Evolutionary conservation across 2,113 vertebrate species (phyloP).

Genomic region (Sinocyclocheilus anophthalmus): DNA sequence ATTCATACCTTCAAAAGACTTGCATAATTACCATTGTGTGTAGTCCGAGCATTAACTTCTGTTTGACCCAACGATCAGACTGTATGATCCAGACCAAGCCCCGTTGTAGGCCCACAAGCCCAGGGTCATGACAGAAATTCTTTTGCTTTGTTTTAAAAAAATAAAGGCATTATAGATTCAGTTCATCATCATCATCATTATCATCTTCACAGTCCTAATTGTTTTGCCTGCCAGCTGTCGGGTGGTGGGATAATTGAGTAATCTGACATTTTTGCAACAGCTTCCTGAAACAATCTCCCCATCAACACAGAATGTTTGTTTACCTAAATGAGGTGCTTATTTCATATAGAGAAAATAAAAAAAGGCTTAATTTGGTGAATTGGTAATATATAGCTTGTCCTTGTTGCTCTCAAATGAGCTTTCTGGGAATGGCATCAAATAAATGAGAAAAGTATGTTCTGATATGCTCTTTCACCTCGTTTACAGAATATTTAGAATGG

Average conservation of each 20-base stretch:
- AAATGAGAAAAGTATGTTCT: not conserved
- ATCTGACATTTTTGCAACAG: conserved; percentile 75
- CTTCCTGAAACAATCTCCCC: conserved; percentile 64
- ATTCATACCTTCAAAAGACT: not conserved
- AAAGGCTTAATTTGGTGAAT: conserved; percentile 16
- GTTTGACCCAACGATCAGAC: not conserved
- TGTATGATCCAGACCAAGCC: not conserved
- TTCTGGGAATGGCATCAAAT: conserved; percentile 16
- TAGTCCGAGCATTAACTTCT: not conserved
- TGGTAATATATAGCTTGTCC: conserved; percentile 27
- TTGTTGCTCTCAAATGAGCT: conserved; percentile 27
- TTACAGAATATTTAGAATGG: not conserved
- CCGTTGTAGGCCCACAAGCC: not conserved
- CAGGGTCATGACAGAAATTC: conserved; percentile 44
- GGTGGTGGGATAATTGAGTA: conserved; percentile 75
- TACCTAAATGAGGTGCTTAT: conserved; percentile 55
- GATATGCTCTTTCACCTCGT: not conserved
- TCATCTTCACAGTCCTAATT: conserved; percentile 76
- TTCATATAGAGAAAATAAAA: conserved; percentile 48
- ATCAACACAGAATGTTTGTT: conserved; percentile 61
- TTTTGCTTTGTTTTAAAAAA: conserved; percentile 66
- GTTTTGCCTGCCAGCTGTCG: conserved; percentile 79
- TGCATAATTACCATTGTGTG: not conserved
- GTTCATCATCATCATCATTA: conserved; percentile 80
- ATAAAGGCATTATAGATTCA: conserved; percentile 72